Evolutionary conservation across 2,797 vertebrate genomes (phyloP).

Genomic region (Champsocephalus esox): DNA sequence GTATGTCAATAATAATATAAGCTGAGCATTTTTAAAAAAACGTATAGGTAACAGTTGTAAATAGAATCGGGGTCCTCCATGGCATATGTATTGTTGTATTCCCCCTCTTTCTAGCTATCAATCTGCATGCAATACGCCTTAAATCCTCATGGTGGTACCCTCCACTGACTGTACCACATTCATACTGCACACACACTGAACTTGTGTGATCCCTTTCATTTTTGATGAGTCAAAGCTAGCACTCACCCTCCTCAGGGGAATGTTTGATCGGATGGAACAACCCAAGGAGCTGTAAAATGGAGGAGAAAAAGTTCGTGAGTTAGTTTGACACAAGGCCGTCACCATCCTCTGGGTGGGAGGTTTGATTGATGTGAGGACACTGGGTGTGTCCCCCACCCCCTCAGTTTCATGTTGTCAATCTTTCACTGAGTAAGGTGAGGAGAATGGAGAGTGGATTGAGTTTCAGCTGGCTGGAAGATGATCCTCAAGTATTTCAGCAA

Average conservation of each 20-base stretch:
- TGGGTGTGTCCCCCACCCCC: constrained; percentile 9
- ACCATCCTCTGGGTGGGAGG: constrained; percentile 22
- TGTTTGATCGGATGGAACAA: constrained; percentile 32
- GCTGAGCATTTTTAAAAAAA: not conserved
- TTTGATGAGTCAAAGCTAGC: constrained; percentile 63
- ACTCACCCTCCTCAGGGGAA: constrained; percentile 38
- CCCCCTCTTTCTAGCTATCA: not conserved
- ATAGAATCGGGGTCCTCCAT: not conserved
- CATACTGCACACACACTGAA: constrained; percentile 10
- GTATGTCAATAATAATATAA: constrained; percentile 34
- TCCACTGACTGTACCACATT: constrained; percentile 48
- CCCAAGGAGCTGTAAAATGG: not conserved
- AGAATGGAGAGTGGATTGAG: constrained; percentile 51
- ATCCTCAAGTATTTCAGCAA: constrained; percentile 52
- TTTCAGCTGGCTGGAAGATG: constrained; percentile 55
- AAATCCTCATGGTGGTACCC: constrained; percentile 68
- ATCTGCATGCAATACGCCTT: constrained; percentile 51
- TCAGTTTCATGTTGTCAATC: constrained; percentile 46
- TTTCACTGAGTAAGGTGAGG: constrained; percentile 48
- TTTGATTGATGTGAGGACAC: constrained; percentile 47
- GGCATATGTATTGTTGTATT: not conserved
- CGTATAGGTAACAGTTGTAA: no score
- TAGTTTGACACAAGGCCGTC: constrained; percentile 43
- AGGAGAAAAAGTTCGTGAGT: constrained; percentile 43
- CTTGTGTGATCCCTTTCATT: constrained; percentile 48